phyloP scores from a whole-genome alignment of 2,113 vertebrate genomes.

The Orycteropus afer region DNA sequence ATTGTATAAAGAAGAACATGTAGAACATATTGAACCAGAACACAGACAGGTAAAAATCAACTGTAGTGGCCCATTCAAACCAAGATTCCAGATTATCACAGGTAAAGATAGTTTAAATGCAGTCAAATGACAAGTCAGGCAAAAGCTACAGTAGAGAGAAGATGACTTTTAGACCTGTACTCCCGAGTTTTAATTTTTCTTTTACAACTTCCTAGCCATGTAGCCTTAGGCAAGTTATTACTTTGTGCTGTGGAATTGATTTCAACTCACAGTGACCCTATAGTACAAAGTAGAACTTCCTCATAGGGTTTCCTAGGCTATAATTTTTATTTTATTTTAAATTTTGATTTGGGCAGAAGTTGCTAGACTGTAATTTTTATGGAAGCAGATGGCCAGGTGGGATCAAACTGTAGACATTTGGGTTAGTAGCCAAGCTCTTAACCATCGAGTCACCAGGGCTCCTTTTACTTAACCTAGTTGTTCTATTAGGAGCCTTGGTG shows the following conservation, averaged over 20 bases:
- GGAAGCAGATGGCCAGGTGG: not conserved
- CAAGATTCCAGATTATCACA: not conserved
- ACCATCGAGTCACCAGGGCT: not conserved
- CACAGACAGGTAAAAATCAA: not conserved
- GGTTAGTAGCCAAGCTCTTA: not conserved
- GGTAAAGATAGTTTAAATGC: not conserved
- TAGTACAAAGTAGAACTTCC: not conserved
- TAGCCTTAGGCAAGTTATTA: not conserved
- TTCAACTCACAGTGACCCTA: not conserved
- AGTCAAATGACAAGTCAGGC: not conserved
- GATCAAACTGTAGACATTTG: not conserved
- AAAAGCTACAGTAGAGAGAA: not conserved
- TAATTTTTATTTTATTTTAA: not conserved
- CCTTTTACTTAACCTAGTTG: not conserved
- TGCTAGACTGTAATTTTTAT: not conserved
- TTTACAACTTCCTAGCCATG: not conserved
- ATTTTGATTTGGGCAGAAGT: too few relatives aligned
- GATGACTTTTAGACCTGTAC: not conserved
- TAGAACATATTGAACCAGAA: not conserved
- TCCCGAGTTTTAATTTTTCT: not conserved
- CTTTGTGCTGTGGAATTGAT: not conserved
- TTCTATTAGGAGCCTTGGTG: not conserved
- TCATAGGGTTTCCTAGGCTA: not conserved
- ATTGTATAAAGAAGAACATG: not conserved
- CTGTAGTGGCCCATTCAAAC: not conserved